Evolutionary conservation across 2,888 invertebrate species (phyloP), one percentile per base, ranked within the genome.

Genomic region (Melanostoma scalare): DNA sequence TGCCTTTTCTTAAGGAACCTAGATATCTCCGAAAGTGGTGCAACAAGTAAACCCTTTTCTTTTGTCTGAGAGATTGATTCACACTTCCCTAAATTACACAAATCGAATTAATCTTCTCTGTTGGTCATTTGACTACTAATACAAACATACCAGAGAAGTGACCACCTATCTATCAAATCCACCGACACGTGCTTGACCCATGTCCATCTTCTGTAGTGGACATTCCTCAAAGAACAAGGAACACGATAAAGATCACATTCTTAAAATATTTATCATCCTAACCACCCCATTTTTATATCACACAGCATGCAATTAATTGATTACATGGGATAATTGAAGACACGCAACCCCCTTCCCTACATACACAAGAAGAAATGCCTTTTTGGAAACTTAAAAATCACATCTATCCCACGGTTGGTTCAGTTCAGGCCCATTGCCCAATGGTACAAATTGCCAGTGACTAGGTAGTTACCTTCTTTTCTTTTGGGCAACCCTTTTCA

Each of bases 221-320:
- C 60, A 67, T n/a, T 60, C n/a, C n/a, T 46, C 38, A 33, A 3
- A 31, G 6, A 46, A 8, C 10, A 5, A 30, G 30, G 8, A 30
- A 35, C 5, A 35, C 33, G 35, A 36, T 10, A 8, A 46, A 46
- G 36, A 3, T 52, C 2, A 61, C 9, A 48, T 55, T 52, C 36
- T 30, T 4, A 40, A 42, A 9, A 46, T 4, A 46, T 46, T 10
- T 46, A 56, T 30, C 56, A 8, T 36, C 20, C 38, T 30, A 38
- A 44, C n/a, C 35, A 65, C 20, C 36, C 58, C 36, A 9, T 55
- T 75, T 74, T 78, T 10, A 84, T 80, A 76, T 73, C 89, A 86
- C 89, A 88, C 20, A 20, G 89, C 89, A 87, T 88, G 89, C 88
- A 89, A 89, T 89, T 89, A 89, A 89, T 89, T 89, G 88, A 89